phyloP scores from a whole-genome alignment of 2,797 vertebrate species.

The Hybognathus amarus region DNA sequence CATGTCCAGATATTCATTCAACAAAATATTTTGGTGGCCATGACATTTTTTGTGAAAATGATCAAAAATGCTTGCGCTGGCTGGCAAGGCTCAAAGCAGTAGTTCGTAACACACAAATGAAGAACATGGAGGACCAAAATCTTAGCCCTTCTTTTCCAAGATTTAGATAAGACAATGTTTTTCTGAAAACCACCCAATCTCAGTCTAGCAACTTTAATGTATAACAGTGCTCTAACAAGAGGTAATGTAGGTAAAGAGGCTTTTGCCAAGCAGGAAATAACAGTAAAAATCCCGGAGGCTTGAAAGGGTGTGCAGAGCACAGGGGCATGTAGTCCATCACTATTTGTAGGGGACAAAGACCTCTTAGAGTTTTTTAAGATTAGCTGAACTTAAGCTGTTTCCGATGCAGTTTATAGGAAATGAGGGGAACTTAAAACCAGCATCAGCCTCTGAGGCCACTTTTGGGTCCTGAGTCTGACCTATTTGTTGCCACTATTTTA shows the following conservation, averaged over 20 bases:
- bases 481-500: constrained; percentile 30
- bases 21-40: neutral
- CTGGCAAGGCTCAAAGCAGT: constrained; percentile 54
- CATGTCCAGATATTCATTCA: neutral
- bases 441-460: constrained; percentile 43
- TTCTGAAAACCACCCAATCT: constrained; percentile 75
- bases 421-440: constrained; percentile 60
- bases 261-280: constrained; percentile 79
- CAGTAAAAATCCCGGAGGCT: constrained; percentile 68
- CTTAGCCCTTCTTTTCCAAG: constrained; percentile 64
- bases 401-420: constrained; percentile 60
- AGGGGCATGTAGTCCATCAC: constrained; percentile 74
- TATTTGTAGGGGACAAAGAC: constrained; percentile 73
- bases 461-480: constrained; percentile 36
- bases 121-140: constrained; percentile 51
- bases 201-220: constrained; percentile 73
- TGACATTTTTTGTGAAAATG: neutral
- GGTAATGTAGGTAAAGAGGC: constrained; percentile 77
- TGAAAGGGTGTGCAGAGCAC: constrained; percentile 48
- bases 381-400: constrained; percentile 62
- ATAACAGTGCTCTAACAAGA: constrained; percentile 70
- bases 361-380: constrained; percentile 71
- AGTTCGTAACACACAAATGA: constrained; percentile 63
- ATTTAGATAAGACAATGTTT: constrained; percentile 68
- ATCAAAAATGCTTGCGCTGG: neutral